A percentile compares a stretch with the other conserved stretches of the same genome.
phyloP scores from a whole-genome alignment of 2,113 vertebrate species.

The Caranx ignobilis region DNA sequence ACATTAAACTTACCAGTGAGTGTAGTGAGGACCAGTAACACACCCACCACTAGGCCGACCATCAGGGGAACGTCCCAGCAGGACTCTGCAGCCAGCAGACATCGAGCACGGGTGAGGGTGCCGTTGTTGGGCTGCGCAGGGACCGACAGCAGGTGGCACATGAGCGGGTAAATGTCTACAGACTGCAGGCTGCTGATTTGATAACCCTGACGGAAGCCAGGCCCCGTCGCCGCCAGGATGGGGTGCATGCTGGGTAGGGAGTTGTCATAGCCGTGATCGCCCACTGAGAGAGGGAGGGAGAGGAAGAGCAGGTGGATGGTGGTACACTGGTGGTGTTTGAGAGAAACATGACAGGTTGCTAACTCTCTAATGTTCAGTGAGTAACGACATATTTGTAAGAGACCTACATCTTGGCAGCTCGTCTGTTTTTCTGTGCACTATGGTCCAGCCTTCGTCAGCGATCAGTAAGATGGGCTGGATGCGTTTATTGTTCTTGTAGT shows the following conservation, averaged over 20 bases:
- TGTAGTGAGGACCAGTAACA: slow-evolving; percentile 84
- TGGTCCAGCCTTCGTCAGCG: slow-evolving; percentile 97
- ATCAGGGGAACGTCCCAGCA: slow-evolving; percentile 83
- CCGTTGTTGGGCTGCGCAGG: slow-evolving; percentile 90
- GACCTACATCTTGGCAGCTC: slow-evolving; percentile 82
- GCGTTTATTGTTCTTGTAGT: slow-evolving; percentile 89
- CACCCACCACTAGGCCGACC: slow-evolving; percentile 87
- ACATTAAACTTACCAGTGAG: slow-evolving; percentile 77
- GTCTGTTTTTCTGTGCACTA: slow-evolving; percentile 74
- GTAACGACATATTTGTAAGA: no score
- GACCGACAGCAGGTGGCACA: slow-evolving; percentile 92
- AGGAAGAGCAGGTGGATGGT: not conserved
- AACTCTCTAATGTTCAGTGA: not conserved
- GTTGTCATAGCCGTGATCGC: slow-evolving; percentile 97
- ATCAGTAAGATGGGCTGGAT: slow-evolving; percentile 93
- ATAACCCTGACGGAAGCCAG: slow-evolving; percentile 88
- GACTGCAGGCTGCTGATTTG: slow-evolving; percentile 78
- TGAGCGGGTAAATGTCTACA: slow-evolving; percentile 96
- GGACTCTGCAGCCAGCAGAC: slow-evolving; percentile 86
- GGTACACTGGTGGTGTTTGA: not conserved
- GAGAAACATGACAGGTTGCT: no score
- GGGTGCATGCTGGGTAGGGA: slow-evolving; percentile 94
- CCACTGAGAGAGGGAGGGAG: slow-evolving; percentile 83
- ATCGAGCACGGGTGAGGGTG: slow-evolving; percentile 84
- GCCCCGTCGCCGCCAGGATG: slow-evolving; percentile 91